Evolutionary conservation across 2,888 invertebrate genomes (phyloP).

Genomic region (Torymus tubicola): DNA sequence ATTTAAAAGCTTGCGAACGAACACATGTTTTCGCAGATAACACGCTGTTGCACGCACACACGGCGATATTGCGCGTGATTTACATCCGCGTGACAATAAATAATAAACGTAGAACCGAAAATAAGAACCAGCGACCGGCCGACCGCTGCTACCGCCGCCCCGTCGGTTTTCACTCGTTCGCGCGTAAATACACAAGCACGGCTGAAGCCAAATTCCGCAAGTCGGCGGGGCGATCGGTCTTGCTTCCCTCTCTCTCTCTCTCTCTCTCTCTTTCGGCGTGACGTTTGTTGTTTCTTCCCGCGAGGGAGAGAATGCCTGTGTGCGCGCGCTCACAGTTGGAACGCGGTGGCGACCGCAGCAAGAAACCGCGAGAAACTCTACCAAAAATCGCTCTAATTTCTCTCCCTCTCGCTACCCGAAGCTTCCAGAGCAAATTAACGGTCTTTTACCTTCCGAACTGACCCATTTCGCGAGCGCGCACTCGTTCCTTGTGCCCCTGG

Average conservation of each 20-base stretch:
- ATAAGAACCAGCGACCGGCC: constrained; percentile 27
- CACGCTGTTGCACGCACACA: not conserved
- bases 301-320: constrained; percentile 44
- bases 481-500: not conserved
- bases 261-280: constrained; percentile 45
- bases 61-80: constrained; percentile 28
- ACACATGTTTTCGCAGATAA: constrained; percentile 8
- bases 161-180: constrained; percentile 23
- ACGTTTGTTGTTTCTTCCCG: constrained; percentile 64
- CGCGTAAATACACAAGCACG: constrained; percentile 52
- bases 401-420: not conserved
- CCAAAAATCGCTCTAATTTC: constrained; percentile 62
- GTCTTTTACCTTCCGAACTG: constrained; percentile 34
- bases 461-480: constrained; percentile 10
- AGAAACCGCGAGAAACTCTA: constrained; percentile 34
- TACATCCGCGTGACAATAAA: constrained; percentile 56
- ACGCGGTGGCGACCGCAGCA: constrained; percentile 41
- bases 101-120: constrained; percentile 50
- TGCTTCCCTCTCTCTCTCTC: constrained; percentile 10
- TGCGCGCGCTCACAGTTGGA: not conserved
- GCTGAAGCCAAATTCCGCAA: constrained; percentile 61
- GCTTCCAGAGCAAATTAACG: constrained; percentile 33
- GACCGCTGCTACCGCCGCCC: not conserved
- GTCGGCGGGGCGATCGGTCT: constrained; percentile 62
- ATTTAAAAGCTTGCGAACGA: no score